phyloP scores from a whole-genome alignment of 2,797 vertebrate species.

The Onychomys arenicola region DNA sequence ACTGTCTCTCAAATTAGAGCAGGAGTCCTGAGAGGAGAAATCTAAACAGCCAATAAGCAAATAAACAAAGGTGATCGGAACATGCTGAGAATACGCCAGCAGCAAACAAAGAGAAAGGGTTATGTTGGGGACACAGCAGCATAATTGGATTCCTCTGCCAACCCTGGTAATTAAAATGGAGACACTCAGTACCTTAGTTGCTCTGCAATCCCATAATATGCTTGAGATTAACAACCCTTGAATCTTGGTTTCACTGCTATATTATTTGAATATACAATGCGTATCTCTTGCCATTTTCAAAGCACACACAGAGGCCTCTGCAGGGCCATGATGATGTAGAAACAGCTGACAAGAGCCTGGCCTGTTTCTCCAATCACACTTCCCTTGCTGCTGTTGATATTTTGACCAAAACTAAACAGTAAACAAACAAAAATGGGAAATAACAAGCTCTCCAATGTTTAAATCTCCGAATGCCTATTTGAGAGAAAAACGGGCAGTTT shows the following conservation, averaged over 20 bases:
- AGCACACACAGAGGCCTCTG: constrained; percentile 53
- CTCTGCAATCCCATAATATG: constrained; percentile 70
- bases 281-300: constrained; percentile 69
- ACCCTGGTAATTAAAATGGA: constrained; percentile 76
- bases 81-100: constrained; percentile 53
- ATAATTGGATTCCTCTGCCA: constrained; percentile 72
- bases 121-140: constrained; percentile 50
- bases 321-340: constrained; percentile 57
- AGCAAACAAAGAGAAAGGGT: constrained; percentile 72
- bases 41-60: constrained; percentile 49
- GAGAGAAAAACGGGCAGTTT: background rate
- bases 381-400: constrained; percentile 56
- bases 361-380: constrained; percentile 20
- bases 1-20: constrained; percentile 24
- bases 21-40: constrained; percentile 9
- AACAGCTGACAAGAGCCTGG: constrained; percentile 71
- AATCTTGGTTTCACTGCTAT: constrained; percentile 76
- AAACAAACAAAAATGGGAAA: constrained; percentile 54
- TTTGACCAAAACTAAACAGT: constrained; percentile 68
- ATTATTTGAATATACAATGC: constrained; percentile 59
- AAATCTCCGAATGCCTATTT: constrained; percentile 21
- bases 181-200: constrained; percentile 63
- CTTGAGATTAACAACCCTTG: constrained; percentile 82
- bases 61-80: constrained; percentile 78
- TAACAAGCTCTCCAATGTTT: background rate